Percentiles rank a stretch among this genome's conserved stretches.
Conservation (phyloP, 1,140 invertebrate genomes). For the Achatina immaculata region DNA sequence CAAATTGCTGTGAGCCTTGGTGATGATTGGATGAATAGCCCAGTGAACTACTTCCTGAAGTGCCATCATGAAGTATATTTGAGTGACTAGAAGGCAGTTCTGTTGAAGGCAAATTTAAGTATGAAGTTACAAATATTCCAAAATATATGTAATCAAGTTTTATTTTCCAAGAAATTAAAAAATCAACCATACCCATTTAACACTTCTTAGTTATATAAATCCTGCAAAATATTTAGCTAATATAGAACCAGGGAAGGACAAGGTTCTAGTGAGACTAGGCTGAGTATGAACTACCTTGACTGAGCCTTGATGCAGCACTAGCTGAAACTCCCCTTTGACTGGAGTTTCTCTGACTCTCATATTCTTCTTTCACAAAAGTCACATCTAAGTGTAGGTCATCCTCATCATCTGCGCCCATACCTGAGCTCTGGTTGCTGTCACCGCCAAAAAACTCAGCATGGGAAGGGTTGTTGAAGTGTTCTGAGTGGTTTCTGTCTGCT, state of each 20-base stretch:
- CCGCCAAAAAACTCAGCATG: conserved; percentile 39
- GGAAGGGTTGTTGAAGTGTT: conserved; percentile 32
- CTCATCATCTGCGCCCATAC: conserved; percentile 40
- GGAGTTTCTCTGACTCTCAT: conserved; percentile 36
- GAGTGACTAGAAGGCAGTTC: conserved; percentile 31
- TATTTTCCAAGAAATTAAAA: no score
- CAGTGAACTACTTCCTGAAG: background rate
- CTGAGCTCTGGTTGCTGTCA: conserved; percentile 40
- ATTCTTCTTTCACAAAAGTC: conserved; percentile 47
- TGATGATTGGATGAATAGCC: conserved; percentile 24
- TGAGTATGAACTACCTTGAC: conserved; percentile 30
- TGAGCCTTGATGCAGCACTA: conserved; percentile 32
- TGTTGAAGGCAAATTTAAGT: background rate
- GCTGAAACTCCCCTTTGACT: conserved; percentile 23
- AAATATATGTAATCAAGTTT: no score
- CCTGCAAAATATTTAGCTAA: no score
- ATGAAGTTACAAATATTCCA: no score
- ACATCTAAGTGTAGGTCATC: conserved; percentile 45
- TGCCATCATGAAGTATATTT: conserved; percentile 24
- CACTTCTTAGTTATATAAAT: no score
- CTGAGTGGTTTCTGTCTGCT: conserved; percentile 32
- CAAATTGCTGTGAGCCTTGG: conserved; percentile 32
- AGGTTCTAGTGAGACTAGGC: background rate
- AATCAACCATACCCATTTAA: no score
- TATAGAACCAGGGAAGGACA: background rate